These are phyloP conservation scores for Heptranchias perlo DNA, from an alignment of 2,113 vertebrate species.

Conservation along the genomic window DNA sequence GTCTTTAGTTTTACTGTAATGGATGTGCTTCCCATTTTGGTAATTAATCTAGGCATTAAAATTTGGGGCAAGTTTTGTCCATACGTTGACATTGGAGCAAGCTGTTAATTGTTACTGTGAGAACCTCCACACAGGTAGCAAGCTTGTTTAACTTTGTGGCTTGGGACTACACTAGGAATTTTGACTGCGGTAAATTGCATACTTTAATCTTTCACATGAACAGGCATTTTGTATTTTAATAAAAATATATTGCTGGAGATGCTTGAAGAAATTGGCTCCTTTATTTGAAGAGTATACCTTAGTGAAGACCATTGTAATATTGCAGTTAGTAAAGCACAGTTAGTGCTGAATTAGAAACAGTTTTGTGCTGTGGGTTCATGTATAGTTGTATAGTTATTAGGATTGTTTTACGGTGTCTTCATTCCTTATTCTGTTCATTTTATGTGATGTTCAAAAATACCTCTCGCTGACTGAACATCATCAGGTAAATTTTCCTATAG, in stretches of 20 bases:
- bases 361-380: neutral
- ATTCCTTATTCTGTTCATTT: neutral
- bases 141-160: neutral
- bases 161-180: neutral
- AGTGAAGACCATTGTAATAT: neutral
- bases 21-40: neutral
- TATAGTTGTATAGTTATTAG: neutral
- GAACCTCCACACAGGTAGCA: neutral
- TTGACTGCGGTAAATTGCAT: neutral
- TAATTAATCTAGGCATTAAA: neutral
- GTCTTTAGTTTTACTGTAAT: neutral
- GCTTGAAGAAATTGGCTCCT: neutral
- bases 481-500: neutral
- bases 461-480: neutral
- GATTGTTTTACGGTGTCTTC: neutral
- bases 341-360: neutral
- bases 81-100: neutral
- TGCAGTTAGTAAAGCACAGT: neutral
- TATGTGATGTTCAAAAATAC: neutral
- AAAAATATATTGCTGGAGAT: neutral
- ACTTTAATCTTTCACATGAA: neutral
- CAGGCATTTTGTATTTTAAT: neutral
- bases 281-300: neutral
- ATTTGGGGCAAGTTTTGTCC: neutral
- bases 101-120: neutral